phyloP scores from a whole-genome alignment of 2,888 invertebrate species.

The Lithosia quadra region DNA sequence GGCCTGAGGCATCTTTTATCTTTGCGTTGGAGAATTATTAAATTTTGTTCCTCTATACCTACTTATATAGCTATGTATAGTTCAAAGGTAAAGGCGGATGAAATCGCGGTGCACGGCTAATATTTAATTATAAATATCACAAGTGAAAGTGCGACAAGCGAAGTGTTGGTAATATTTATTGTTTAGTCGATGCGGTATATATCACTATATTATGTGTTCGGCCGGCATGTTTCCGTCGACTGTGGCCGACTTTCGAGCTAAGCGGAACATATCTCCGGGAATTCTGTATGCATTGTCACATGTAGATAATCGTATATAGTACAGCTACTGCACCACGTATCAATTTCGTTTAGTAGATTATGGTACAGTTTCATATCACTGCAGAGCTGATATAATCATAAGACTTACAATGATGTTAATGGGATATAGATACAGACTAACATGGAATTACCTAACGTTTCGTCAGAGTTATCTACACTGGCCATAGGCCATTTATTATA shows the following conservation, averaged over 20 bases:
- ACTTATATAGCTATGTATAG: too few species aligned
- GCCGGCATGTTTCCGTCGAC: constrained; percentile 61
- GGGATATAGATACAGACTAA: background rate
- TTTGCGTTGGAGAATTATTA: too few species aligned
- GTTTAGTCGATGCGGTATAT: constrained; percentile 33
- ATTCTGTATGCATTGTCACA: constrained; percentile 67
- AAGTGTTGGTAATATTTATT: constrained; percentile 48
- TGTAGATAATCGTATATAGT: constrained; percentile 23
- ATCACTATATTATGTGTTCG: constrained; percentile 52
- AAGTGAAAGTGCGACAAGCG: constrained; percentile 13
- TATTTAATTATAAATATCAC: background rate
- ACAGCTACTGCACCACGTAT: constrained; percentile 40
- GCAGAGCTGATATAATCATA: background rate
- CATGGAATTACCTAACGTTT: background rate
- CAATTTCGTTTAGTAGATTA: constrained; percentile 38
- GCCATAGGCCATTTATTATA: too few species aligned
- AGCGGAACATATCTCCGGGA: constrained; percentile 72
- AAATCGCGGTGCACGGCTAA: too few species aligned
- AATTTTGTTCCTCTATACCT: too few species aligned
- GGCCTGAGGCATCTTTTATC: too few species aligned
- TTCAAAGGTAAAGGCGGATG: too few species aligned
- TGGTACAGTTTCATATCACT: background rate
- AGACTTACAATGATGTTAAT: too few species aligned
- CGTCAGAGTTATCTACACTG: too few species aligned
- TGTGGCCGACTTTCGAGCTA: constrained; percentile 72